Evolutionary conservation across 2,113 vertebrate species (phyloP).

Genomic region (Todiramphus saurophagus): DNA sequence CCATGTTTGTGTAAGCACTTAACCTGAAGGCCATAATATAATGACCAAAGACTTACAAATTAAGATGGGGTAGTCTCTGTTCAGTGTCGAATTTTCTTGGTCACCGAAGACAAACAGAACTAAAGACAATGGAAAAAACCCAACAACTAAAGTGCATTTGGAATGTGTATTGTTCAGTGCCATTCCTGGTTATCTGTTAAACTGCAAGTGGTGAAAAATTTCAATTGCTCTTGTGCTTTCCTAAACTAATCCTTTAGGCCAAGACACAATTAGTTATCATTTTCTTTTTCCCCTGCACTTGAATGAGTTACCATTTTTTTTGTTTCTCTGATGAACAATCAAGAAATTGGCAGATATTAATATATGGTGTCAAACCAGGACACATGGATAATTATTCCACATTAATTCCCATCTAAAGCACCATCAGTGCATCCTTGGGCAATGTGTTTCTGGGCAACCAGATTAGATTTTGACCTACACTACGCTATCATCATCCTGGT

Average conservation of each 20-base stretch:
- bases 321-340: neutral
- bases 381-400: neutral
- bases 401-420: neutral
- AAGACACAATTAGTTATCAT: neutral
- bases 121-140: neutral
- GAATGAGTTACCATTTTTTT: neutral
- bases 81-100: neutral
- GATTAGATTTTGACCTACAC: neutral
- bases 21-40: neutral
- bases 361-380: too few relatives aligned
- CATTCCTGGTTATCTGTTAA: neutral
- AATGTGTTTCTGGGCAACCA: neutral
- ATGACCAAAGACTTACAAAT: neutral
- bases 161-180: neutral
- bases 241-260: neutral
- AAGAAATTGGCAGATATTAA: neutral
- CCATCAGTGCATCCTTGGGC: neutral
- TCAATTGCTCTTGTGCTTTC: neutral
- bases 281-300: neutral
- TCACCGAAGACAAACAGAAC: neutral
- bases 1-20: neutral
- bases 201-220: neutral
- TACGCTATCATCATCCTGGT: neutral
- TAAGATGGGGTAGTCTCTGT: neutral
- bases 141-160: neutral